These are phyloP conservation scores for Garrulus glandarius DNA, from an alignment of 2,797 vertebrate genomes.

Conservation along the genomic window DNA sequence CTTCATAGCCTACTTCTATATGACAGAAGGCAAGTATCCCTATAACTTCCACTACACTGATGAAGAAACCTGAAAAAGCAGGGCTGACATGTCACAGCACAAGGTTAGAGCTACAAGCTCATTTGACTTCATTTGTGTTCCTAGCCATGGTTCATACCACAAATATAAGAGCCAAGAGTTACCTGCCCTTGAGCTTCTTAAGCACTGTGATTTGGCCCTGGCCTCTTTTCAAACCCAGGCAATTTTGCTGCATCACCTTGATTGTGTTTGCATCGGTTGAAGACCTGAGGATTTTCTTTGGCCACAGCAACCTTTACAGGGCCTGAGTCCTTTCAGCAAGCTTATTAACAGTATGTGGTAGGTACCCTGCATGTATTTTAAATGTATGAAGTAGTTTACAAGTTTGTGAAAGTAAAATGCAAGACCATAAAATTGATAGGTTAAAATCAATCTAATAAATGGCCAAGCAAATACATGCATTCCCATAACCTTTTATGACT, in stretches of 20 bases:
- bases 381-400: not conserved
- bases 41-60: not conserved
- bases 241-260: not conserved
- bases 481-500: not conserved
- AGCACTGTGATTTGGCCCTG: rapidly evolving
- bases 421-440: not conserved
- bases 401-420: not conserved
- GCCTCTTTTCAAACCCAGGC: not conserved
- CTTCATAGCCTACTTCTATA: not conserved
- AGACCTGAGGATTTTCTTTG: not conserved
- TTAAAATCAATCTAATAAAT: conserved; percentile 34
- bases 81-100: not conserved
- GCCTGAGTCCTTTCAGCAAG: not conserved
- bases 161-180: not conserved
- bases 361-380: not conserved
- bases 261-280: not conserved
- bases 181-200: not conserved
- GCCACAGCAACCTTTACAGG: not conserved
- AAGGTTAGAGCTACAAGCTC: not conserved
- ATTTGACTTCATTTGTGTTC: not conserved
- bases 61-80: not conserved
- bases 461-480: not conserved
- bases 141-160: not conserved
- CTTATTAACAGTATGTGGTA: not conserved
- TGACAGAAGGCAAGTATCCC: not conserved